Base-by-base conservation (phyloP, 2,797 vertebrate genomes). In the Arctocebus calabarensis region DNA sequence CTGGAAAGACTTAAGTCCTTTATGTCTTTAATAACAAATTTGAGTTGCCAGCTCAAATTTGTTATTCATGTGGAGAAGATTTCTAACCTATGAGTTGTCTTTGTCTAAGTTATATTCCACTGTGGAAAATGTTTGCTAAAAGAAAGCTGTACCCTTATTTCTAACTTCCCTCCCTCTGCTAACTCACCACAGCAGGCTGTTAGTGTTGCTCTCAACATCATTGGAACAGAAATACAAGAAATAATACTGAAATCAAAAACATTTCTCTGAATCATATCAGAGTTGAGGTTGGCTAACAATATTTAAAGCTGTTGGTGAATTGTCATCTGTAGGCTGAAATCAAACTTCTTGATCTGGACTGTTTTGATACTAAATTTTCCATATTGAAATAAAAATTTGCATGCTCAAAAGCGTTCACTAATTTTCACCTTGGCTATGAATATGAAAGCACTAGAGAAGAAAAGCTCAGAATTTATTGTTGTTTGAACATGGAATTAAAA, bases 331-430 rank as follows among this genome's bases (percentile, higher is more conserved):
- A 48, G 29, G 1, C 74, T 79, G 6, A 91, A 93, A 94, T 77
- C 40, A 61, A 95, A 61, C 16, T 95, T 84, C 23, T 85, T 66
- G 6, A 91, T 57, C 55, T 78, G 12, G 77, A 89, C 6, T 92
- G 6, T 87, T 86, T 88, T 84, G 25, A 45, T 75, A 77, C 12
- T 43, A 40, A 90, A 74, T 73, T 34, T 92, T 25, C 34, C 73
- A 66, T n/a, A 86, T 32, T 77, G 9, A 95, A 85, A 73, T 68
- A 22, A 85, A 14, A 45, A 62, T 40, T 48, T 84, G 90, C 87
- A 14, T 77, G n/a, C 73, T 57, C 19, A 20, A 34, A 82, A 90
- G 92, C 14, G 78, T 92, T 70, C 16, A 40, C 23, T 77, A 75
- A 81, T 93, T 91, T 71, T 86, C 23, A 55, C 64, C n/a, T 23